Conservation (phyloP, 2,888 invertebrate genomes). For the Drosophila infuscata region DNA sequence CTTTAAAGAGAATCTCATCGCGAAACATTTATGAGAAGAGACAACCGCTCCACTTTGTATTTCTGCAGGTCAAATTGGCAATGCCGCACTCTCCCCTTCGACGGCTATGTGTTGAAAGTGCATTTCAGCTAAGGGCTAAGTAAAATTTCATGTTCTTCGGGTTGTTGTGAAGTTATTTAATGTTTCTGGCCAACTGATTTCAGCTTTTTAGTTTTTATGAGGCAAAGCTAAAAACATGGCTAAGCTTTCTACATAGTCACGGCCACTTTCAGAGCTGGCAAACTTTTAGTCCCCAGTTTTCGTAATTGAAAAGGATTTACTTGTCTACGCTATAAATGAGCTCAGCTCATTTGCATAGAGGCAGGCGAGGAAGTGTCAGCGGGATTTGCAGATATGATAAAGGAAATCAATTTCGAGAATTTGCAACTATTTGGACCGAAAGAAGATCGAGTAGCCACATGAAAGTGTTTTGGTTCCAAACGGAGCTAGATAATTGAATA, state of each 20-base stretch:
- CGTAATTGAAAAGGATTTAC: slow-evolving; percentile 61
- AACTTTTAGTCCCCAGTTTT: slow-evolving; percentile 44
- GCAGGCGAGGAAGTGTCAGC: slow-evolving; percentile 16
- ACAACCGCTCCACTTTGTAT: slow-evolving; percentile 9
- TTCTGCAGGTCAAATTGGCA: slow-evolving; percentile 29
- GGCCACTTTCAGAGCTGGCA: slow-evolving; percentile 10
- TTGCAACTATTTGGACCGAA: slow-evolving; percentile 49
- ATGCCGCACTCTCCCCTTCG: neutral
- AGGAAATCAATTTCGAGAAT: slow-evolving; percentile 65
- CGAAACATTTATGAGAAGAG: slow-evolving; percentile 50
- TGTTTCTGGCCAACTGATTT: slow-evolving; percentile 41
- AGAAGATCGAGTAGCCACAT: slow-evolving; percentile 61
- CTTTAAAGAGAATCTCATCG: slow-evolving; percentile 40
- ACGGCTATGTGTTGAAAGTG: slow-evolving; percentile 1
- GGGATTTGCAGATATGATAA: slow-evolving; percentile 32
- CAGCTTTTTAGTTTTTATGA: slow-evolving; percentile 40
- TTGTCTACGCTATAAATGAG: slow-evolving; percentile 57
- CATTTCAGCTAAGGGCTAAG: slow-evolving; percentile 59
- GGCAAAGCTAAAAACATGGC: slow-evolving; percentile 30
- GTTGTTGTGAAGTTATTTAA: slow-evolving; percentile 37
- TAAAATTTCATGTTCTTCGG: slow-evolving; percentile 61
- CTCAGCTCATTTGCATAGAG: slow-evolving; percentile 60
- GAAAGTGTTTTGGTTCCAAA: slow-evolving; percentile 30
- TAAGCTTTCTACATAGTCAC: slow-evolving; percentile 38
- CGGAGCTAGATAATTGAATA: slow-evolving; percentile 68